Conservation (phyloP, 1,140 invertebrate species). For the Chymomyza costata region DNA sequence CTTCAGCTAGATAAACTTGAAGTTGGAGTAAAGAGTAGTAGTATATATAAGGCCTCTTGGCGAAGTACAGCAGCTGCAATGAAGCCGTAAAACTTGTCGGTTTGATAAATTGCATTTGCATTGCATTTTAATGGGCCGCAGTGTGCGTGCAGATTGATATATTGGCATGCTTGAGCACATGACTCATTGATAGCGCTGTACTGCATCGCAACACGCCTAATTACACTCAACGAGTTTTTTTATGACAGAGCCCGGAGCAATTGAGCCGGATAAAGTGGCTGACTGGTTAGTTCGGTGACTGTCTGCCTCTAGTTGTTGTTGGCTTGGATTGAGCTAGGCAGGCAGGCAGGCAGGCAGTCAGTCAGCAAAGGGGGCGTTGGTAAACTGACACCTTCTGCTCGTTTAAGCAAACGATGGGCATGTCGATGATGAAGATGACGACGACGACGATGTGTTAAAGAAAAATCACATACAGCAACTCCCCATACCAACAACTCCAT, state of each 20-base stretch:
- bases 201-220: conserved; percentile 45
- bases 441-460: no score
- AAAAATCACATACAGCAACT: background rate
- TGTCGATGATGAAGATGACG: no score
- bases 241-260: conserved; percentile 37
- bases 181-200: conserved; percentile 48
- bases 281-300: background rate
- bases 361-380: conserved; percentile 26
- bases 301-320: no score
- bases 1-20: no score
- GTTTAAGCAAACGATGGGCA: no score
- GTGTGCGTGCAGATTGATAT: conserved; percentile 37
- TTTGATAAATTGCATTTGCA: conserved; percentile 10
- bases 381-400: conserved; percentile 46
- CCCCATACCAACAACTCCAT: background rate
- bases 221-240: conserved; percentile 54
- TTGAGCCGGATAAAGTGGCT: conserved; percentile 1
- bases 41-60: no score
- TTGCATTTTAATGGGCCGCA: conserved; percentile 37
- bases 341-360: background rate
- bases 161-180: conserved; percentile 31
- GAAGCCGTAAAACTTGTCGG: no score
- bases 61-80: no score
- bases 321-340: no score
- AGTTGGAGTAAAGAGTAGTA: no score